Base-by-base conservation (phyloP, 2,888 invertebrate species). In the Drosophila prostipennis region DNA sequence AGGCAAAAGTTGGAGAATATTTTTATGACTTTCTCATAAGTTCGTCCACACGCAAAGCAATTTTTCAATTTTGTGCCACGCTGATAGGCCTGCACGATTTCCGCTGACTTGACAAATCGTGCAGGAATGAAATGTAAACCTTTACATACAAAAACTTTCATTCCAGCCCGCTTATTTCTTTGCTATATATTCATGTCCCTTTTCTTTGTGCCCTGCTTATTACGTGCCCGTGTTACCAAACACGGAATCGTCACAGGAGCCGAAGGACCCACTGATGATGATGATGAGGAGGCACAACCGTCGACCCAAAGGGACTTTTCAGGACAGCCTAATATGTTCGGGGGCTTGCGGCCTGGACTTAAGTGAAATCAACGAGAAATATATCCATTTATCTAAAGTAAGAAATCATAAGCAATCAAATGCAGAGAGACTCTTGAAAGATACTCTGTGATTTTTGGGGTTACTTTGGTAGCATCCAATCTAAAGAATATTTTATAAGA, bases 81-180 rank as follows among this genome's bases (percentile, higher is more conserved):
- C 76, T 79, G 84, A 83, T 80, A 78, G 82, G 77, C 84, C 83
- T 72, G 81, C 87, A 85, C 88, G 89, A 88, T 87, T 90, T 90
- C 85, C 87, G 85, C 88, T 89, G 89, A 89, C 87, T 89, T 90
- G 86, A 85, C 85, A 85, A 85, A 87, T 87, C 87, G 84, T 85
- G 85, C 80, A 72, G 75, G 77, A 84, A 87, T 80, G 80, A 80
- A 81, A 77, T 79, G 86, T 83, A 86, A 84, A 82, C 82, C 82
- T 74, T 78, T 71, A 73, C 65, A 40, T 45, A 60, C 67, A 74
- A 72, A 54, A 69, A 76, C 74, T 68, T 54, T 43, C 39, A 34
- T 57, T 32, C 43, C 43, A 14, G n/a, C 10, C 40, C 14, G 46
- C 29, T 48, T 53, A 42, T 52, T 13, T 19, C 19, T 6, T 37